A percentile compares a stretch with the other conserved stretches of the same genome.
These are phyloP conservation scores for Zaprionus bogoriensis DNA, from an alignment of 2,888 invertebrate genomes.

Conservation along the genomic window DNA sequence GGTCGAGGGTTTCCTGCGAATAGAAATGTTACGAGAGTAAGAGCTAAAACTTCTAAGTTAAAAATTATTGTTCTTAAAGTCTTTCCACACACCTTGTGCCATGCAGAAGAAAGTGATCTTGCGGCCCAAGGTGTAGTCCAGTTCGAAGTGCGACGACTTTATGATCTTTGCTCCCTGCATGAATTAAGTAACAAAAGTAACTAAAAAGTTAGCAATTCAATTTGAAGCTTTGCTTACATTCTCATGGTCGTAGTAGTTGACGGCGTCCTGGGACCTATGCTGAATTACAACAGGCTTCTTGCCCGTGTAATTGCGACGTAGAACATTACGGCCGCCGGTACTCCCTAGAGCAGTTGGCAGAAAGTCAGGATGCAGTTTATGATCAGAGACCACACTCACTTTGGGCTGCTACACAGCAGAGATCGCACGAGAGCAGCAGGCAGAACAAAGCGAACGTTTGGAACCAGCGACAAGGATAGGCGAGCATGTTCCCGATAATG, in stretches of 20 bases:
- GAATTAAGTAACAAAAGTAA: not conserved
- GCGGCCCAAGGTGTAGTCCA: slow-evolving; percentile 95
- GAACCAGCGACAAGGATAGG: slow-evolving; percentile 24
- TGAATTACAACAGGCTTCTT: slow-evolving; percentile 83
- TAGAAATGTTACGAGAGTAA: not conserved
- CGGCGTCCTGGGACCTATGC: slow-evolving; percentile 93
- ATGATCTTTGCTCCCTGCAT: slow-evolving; percentile 94
- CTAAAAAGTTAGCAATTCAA: not conserved
- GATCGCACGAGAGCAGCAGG: slow-evolving; percentile 46
- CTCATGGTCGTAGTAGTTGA: slow-evolving; percentile 94
- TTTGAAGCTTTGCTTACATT: slow-evolving; percentile 84
- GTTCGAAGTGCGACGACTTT: slow-evolving; percentile 94
- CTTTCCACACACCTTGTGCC: slow-evolving; percentile 87
- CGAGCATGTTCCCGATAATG: slow-evolving; percentile 36
- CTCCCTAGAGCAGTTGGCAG: too few relatives aligned
- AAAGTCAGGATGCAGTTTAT: not conserved
- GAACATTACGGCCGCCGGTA: slow-evolving; percentile 80
- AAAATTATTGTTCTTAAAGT: not conserved
- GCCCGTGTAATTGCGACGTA: slow-evolving; percentile 82
- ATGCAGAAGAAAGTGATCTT: slow-evolving; percentile 96
- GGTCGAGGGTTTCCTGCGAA: slow-evolving; percentile 88
- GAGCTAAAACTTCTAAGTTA: too few relatives aligned
- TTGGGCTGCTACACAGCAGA: slow-evolving; percentile 56
- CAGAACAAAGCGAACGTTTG: slow-evolving; percentile 48
- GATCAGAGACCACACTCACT: slow-evolving; percentile 48